Evolutionary conservation across 2,797 vertebrate species (phyloP).

Genomic region (Siniperca scherzeri): DNA sequence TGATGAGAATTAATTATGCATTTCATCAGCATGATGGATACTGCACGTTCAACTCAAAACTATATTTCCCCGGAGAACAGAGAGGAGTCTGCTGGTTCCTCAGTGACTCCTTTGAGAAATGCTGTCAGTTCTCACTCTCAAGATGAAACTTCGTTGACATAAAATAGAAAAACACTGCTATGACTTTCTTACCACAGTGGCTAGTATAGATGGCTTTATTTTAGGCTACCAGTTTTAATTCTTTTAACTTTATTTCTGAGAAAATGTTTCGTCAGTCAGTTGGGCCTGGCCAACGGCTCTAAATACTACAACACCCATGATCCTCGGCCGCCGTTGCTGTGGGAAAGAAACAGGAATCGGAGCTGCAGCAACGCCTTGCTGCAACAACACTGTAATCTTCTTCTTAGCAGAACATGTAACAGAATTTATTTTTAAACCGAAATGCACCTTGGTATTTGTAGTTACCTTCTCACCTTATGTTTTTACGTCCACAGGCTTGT

Average conservation of each 20-base stretch:
- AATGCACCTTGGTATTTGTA: too few relatives aligned
- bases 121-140: slow-evolving; percentile 63
- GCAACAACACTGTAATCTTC: neutral
- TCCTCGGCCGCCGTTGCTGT: neutral
- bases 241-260: neutral
- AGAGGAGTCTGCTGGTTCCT: slow-evolving; percentile 42
- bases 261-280: neutral
- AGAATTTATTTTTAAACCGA: too few relatives aligned
- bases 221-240: neutral
- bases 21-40: slow-evolving; percentile 82
- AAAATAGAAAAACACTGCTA: slow-evolving; percentile 49
- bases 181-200: slow-evolving; percentile 17
- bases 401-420: too few relatives aligned
- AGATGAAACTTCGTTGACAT: slow-evolving; percentile 63
- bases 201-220: slow-evolving; percentile 11
- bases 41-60: slow-evolving; percentile 71
- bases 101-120: slow-evolving; percentile 64
- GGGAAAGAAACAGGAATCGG: neutral
- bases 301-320: neutral
- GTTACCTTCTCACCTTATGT: too few relatives aligned
- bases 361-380: neutral
- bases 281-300: neutral
- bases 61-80: slow-evolving; percentile 78
- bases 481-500: too few relatives aligned
- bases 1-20: slow-evolving; percentile 84